Base-by-base conservation (phyloP, 2,888 invertebrate species). In the Lithophane leautieri region DNA sequence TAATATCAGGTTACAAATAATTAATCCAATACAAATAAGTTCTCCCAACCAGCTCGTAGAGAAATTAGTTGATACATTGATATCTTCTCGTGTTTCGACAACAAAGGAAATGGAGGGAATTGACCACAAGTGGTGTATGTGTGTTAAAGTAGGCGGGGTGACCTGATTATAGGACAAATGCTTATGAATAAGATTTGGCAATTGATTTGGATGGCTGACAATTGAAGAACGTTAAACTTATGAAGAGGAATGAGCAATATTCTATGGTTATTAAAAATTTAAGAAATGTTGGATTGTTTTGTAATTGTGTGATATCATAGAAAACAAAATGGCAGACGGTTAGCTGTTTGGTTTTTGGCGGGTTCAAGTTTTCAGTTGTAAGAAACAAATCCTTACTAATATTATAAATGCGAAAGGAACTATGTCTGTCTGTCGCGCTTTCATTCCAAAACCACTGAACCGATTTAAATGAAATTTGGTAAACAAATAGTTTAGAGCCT, bases 1-100 rank as follows among this genome's bases (percentile, higher is more conserved):
- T 40, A 72, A 79, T 79, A 79, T 80, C 50, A 14, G 42, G n/a
- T 61, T 54, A 67, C 66, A 56, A 34, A 81, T 61, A 72, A 34
- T 34, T 34, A 19, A 50, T 58, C 62, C 44, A 67, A 67, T 67
- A 67, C 6, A 66, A 81, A 78, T 81, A 74, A 74, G n/a, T 67
- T 67, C 11, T 12, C 50, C 14, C 28, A 25, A 67, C 16, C 44
- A 56, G 42, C 75, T 67, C 22, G 22, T 9, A 25, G 52, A 82
- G 52, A 54, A 54, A 78, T 77, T 82, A 63, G 52, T 14, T 58
- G 47, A 47, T 78, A 82, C 50, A 67, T 52, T 58, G 56, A 76
- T 81, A 81, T 81, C 81, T 81, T 66, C 47, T 67, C 50, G 47
- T 63, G 25, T 67, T n/a, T 11, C 11, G 11, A 34, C 16, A 25